A percentile compares a stretch with the other conserved stretches of the same genome.
These are phyloP conservation scores for Chromobotia macracanthus DNA, from an alignment of 2,797 vertebrate species.

Conservation along the genomic window DNA sequence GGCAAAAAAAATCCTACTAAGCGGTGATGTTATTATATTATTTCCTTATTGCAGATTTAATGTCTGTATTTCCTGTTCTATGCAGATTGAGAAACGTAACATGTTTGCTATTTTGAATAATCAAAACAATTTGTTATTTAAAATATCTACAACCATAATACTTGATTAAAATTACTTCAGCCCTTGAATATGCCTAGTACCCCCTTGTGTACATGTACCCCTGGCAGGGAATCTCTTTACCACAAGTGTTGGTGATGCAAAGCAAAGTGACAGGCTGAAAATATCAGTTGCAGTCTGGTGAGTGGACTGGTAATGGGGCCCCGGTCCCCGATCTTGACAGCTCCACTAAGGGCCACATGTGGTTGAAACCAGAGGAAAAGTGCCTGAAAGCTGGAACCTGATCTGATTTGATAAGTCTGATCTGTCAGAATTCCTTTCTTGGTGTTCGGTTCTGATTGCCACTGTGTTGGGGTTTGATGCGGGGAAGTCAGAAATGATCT, in stretches of 20 bases:
- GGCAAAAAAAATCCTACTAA: no score
- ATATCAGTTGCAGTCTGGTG: slow-evolving; percentile 63
- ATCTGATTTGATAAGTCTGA: slow-evolving; percentile 67
- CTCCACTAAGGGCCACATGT: slow-evolving; percentile 54
- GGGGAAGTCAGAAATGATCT: slow-evolving; percentile 63
- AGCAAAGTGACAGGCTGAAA: slow-evolving; percentile 47
- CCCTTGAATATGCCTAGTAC: background rate
- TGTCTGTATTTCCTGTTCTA: no score
- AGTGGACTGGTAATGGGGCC: slow-evolving; percentile 12
- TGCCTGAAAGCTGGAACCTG: slow-evolving; percentile 57
- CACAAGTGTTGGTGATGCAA: slow-evolving; percentile 17
- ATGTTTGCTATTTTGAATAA: background rate
- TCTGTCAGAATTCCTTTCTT: slow-evolving; percentile 63
- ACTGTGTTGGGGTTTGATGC: slow-evolving; percentile 51
- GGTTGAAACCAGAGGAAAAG: slow-evolving; percentile 51
- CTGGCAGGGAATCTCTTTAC: slow-evolving; percentile 20
- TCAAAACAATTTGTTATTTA: background rate
- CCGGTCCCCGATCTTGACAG: slow-evolving; percentile 43
- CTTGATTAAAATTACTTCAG: no score
- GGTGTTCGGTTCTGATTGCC: slow-evolving; percentile 45
- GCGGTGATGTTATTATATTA: no score
- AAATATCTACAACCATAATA: background rate
- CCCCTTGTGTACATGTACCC: background rate
- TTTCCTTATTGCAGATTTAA: no score
- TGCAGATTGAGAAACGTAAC: no score